Percentiles rank a stretch among this genome's conserved stretches.
These are phyloP conservation scores for Microtus richardsoni DNA, from an alignment of 2,113 vertebrate genomes.

Conservation along the genomic window DNA sequence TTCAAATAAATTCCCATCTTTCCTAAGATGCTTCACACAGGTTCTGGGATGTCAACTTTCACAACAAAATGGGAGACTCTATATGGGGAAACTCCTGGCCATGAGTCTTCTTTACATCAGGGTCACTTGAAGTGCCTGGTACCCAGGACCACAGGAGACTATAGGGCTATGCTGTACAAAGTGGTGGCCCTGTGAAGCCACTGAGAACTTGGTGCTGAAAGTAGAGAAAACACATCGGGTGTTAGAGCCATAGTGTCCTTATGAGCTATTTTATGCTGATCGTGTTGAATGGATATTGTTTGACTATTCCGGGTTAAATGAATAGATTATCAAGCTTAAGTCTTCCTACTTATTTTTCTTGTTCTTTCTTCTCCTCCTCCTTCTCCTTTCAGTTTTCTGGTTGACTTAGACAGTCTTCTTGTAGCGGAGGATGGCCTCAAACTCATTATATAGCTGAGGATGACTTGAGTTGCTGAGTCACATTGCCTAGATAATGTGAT, in stretches of 20 bases:
- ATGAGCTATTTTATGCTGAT: neutral
- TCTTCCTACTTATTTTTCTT: neutral
- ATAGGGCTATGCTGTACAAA: neutral
- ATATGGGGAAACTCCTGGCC: neutral
- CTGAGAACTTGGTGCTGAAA: neutral
- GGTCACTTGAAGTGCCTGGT: neutral
- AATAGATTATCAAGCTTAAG: neutral
- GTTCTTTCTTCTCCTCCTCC: neutral
- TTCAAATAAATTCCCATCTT: neutral
- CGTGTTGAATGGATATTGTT: neutral
- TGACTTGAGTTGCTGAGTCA: neutral
- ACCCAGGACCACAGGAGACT: neutral
- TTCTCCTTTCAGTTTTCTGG: neutral
- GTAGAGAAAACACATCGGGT: neutral
- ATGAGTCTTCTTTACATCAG: neutral
- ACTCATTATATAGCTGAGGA: neutral
- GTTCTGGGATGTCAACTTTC: neutral
- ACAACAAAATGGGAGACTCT: neutral
- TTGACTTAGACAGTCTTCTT: neutral
- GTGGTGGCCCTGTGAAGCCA: neutral
- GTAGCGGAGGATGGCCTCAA: neutral
- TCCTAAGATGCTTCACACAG: neutral
- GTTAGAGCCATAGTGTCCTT: neutral
- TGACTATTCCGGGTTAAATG: neutral
- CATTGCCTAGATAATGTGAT: neutral